Evolutionary conservation across 2,797 vertebrate genomes (phyloP).

Genomic region (Pipistrellus kuhlii): DNA sequence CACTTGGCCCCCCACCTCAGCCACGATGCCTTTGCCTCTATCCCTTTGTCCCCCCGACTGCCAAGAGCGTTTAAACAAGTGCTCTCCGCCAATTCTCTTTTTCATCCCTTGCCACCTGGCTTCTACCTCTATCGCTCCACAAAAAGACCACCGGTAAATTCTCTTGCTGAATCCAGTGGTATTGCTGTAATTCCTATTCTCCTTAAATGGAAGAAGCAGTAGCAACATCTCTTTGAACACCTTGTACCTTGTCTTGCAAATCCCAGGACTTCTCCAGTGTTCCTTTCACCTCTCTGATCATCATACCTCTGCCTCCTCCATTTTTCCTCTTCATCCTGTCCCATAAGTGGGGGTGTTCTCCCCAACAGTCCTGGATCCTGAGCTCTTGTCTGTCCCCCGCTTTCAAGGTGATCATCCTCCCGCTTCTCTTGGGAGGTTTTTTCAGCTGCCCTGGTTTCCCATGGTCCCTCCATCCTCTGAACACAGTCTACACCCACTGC

Average conservation of each 20-base stretch:
- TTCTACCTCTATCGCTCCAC: not conserved
- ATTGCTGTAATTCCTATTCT: not conserved
- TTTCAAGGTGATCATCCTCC: not conserved
- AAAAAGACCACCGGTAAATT: not conserved
- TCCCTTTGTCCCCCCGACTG: accelerated
- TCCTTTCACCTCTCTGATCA: not conserved
- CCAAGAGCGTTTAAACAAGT: not conserved
- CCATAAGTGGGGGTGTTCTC: not conserved
- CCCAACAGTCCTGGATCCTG: not conserved
- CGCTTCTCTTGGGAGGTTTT: not conserved
- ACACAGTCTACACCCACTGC: not conserved
- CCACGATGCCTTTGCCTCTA: not conserved
- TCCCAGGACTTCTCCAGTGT: not conserved
- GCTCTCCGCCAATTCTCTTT: not conserved
- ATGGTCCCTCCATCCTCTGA: not conserved
- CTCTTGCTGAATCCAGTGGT: not conserved
- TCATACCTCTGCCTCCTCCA: not conserved
- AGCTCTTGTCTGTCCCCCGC: not conserved
- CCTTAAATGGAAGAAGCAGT: not conserved
- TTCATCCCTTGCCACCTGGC: not conserved
- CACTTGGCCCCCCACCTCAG: not conserved
- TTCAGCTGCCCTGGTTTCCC: not conserved
- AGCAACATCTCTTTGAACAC: not conserved
- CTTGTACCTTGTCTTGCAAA: not conserved
- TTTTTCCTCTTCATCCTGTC: not conserved